Percentiles rank a stretch among this genome's conserved stretches.
phyloP scores from a whole-genome alignment of 2,113 vertebrate species.

The Oreochromis spilurus region DNA sequence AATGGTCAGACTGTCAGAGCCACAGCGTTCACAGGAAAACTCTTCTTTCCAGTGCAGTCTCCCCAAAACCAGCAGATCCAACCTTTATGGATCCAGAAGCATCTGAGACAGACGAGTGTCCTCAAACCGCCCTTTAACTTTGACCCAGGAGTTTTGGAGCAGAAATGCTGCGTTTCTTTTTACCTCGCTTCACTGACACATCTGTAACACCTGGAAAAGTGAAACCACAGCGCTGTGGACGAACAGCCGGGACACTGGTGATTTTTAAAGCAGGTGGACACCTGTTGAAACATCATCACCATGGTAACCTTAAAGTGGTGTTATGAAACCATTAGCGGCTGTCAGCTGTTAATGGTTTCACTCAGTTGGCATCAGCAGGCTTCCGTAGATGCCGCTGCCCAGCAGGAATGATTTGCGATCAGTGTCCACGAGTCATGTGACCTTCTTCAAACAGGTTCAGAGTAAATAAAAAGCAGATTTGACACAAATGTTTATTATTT shows the following conservation, averaged over 20 bases:
- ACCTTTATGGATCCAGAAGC: not conserved
- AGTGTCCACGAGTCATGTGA: not conserved
- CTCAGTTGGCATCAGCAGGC: not conserved
- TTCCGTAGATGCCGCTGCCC: rapidly evolving
- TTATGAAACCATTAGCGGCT: not conserved
- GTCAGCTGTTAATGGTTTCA: not conserved
- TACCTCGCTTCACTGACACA: not conserved
- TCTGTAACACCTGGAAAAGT: not conserved
- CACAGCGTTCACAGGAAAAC: not conserved
- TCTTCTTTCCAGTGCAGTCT: not conserved
- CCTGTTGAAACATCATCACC: not conserved
- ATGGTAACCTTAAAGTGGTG: not conserved
- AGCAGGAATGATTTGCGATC: not conserved
- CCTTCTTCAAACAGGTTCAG: not conserved
- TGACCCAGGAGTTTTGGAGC: not conserved
- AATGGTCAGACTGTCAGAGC: not conserved
- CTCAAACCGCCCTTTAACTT: not conserved
- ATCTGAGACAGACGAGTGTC: not conserved
- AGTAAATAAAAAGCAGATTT: not conserved
- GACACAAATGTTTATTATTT: not conserved
- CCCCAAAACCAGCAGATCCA: not conserved
- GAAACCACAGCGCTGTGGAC: not conserved
- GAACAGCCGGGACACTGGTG: not conserved
- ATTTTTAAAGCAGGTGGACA: not conserved
- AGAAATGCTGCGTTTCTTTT: not conserved